Percentiles rank a stretch among this genome's conserved stretches.
These are phyloP conservation scores for Sarcophilus harrisii DNA, from an alignment of 2,797 vertebrate species.

Conservation along the genomic window DNA sequence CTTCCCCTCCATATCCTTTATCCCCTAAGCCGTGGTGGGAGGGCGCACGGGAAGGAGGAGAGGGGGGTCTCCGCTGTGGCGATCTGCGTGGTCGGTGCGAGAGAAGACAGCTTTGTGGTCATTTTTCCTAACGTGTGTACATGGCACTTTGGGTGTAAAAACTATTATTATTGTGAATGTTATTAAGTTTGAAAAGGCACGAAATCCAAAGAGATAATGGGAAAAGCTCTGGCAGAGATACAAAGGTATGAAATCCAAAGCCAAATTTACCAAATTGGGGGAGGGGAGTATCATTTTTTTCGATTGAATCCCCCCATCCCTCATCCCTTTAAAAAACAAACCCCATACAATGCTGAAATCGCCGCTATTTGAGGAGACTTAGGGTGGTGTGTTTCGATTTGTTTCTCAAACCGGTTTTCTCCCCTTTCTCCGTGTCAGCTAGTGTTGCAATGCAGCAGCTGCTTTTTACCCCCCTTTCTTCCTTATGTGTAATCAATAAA, in stretches of 20 bases:
- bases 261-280: slow-evolving; percentile 37
- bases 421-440: slow-evolving; percentile 49
- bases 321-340: not conserved
- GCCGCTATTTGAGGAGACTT: slow-evolving; percentile 54
- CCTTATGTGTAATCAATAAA: slow-evolving; percentile 79
- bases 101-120: slow-evolving; percentile 7
- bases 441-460: slow-evolving; percentile 87
- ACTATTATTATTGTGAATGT: not conserved
- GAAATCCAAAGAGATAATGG: not conserved
- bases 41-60: slow-evolving; percentile 52
- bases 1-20: not conserved
- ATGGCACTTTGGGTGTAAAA: not conserved
- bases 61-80: not conserved
- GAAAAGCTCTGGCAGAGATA: not conserved
- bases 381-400: slow-evolving; percentile 29
- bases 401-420: slow-evolving; percentile 56
- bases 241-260: slow-evolving; percentile 1
- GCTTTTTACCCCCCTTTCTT: slow-evolving; percentile 74
- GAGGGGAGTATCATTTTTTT: slow-evolving; percentile 26
- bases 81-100: slow-evolving; percentile 20
- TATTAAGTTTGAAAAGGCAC: slow-evolving; percentile 62
- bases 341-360: not conserved
- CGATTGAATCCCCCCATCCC: not conserved
- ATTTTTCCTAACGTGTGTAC: not conserved
- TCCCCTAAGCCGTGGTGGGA: slow-evolving; percentile 34